These are phyloP conservation scores for Anagyrus pseudococci DNA, from an alignment of 2,888 invertebrate genomes.

Conservation along the genomic window DNA sequence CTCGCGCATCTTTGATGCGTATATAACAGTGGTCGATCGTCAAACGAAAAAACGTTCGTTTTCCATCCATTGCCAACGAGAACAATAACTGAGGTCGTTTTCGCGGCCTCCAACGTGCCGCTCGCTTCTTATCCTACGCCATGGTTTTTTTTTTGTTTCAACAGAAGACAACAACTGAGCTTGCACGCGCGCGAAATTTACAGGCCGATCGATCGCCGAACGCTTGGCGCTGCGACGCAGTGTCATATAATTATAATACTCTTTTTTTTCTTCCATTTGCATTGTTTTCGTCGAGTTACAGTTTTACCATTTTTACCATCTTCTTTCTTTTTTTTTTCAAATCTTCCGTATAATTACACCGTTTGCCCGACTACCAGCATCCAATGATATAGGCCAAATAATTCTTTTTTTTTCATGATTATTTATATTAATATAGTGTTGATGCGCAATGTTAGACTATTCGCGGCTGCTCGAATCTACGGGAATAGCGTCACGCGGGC, in stretches of 20 bases:
- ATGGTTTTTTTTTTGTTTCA: constrained; percentile 21
- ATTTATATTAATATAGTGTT: constrained; percentile 8
- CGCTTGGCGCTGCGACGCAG: constrained; percentile 24
- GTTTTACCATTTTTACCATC: too few species aligned
- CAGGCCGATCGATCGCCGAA: constrained; percentile 38
- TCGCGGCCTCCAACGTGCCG: constrained; percentile 8
- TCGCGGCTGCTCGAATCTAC: constrained; percentile 23
- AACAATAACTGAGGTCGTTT: neutral
- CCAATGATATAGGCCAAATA: constrained; percentile 12
- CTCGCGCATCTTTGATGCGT: too few species aligned
- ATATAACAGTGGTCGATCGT: too few species aligned
- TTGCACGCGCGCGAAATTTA: constrained; percentile 37
- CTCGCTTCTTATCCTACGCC: constrained; percentile 22
- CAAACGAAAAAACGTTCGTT: too few species aligned
- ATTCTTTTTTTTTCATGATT: too few species aligned
- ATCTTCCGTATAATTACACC: too few species aligned
- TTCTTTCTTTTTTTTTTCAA: too few species aligned
- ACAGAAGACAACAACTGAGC: constrained; percentile 36
- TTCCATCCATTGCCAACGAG: too few species aligned
- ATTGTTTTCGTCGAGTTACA: neutral
- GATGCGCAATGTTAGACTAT: constrained; percentile 12
- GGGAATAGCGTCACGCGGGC: too few species aligned
- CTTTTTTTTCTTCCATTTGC: neutral
- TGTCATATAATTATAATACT: neutral
- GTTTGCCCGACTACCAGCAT: constrained; percentile 16